A percentile compares a stretch with the other conserved stretches of the same genome.
Evolutionary conservation across 2,888 invertebrate genomes (phyloP).

Genomic region (Geotrupes spiniger): DNA sequence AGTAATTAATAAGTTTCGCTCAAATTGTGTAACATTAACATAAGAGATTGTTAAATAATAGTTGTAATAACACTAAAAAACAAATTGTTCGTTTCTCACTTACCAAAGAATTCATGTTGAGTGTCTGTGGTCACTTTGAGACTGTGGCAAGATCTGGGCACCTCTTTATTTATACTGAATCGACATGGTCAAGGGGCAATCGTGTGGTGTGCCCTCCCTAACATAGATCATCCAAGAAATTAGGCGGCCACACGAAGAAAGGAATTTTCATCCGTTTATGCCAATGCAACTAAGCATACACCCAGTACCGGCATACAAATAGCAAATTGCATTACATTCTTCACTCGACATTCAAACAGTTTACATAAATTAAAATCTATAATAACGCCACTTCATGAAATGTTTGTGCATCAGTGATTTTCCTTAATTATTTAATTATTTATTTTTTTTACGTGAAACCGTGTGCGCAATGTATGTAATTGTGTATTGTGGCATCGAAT

Average conservation of each 20-base stretch:
- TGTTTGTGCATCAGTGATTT: no score
- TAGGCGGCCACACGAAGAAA: slow-evolving; percentile 16
- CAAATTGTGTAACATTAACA: no score
- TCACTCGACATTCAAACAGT: slow-evolving; percentile 1
- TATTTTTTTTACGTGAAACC: no score
- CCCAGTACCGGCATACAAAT: neutral
- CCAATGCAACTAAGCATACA: neutral
- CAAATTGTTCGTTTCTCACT: neutral
- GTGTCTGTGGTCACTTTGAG: slow-evolving; percentile 4
- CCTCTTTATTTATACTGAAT: slow-evolving; percentile 12
- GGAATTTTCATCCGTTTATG: slow-evolving; percentile 14
- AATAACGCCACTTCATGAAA: no score
- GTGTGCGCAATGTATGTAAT: no score
- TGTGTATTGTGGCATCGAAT: no score
- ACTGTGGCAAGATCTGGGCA: slow-evolving; percentile 14
- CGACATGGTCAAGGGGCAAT: slow-evolving; percentile 19
- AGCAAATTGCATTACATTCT: slow-evolving; percentile 6
- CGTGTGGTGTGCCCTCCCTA: slow-evolving; percentile 14
- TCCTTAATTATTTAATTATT: no score
- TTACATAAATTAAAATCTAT: no score
- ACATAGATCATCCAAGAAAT: slow-evolving; percentile 18
- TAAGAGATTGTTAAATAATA: no score
- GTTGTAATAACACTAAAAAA: no score
- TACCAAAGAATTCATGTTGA: slow-evolving; percentile 17
- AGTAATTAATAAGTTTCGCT: no score